These are phyloP conservation scores for Tenualosa thibaudeaui DNA, from an alignment of 2,797 vertebrate genomes.

Conservation along the genomic window DNA sequence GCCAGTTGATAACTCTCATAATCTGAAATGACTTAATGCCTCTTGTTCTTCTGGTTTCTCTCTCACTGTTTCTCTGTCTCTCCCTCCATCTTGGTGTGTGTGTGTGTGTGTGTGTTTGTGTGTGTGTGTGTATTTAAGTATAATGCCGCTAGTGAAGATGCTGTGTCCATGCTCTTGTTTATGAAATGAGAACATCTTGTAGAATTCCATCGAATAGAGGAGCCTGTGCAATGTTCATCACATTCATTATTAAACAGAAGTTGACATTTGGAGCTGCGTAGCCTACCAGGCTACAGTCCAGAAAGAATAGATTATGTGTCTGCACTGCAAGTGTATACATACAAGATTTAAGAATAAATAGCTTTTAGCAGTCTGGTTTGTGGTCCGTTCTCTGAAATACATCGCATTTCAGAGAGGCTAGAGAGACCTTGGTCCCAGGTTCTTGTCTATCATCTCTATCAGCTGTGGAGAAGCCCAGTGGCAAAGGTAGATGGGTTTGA, in stretches of 20 bases:
- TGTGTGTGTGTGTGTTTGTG: constrained; percentile 6
- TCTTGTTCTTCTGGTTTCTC: background rate
- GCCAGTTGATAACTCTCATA: background rate
- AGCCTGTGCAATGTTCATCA: background rate
- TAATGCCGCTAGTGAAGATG: background rate
- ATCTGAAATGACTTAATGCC: background rate
- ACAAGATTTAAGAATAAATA: background rate
- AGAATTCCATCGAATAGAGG: background rate
- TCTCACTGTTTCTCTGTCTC: background rate
- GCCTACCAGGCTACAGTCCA: background rate
- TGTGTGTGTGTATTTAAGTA: background rate
- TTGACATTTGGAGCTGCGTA: background rate
- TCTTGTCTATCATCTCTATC: background rate
- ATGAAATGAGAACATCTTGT: background rate
- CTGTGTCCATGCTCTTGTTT: too few species aligned
- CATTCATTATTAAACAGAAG: background rate
- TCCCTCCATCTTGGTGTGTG: background rate
- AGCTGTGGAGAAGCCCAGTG: background rate
- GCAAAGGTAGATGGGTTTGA: background rate
- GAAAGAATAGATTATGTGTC: background rate
- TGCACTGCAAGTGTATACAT: background rate
- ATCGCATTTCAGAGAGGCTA: background rate
- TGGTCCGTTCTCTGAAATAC: background rate
- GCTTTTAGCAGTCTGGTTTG: background rate
- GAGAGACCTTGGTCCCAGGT: background rate